Conservation (phyloP, 1,140 invertebrate species). For the Periplaneta americana region DNA sequence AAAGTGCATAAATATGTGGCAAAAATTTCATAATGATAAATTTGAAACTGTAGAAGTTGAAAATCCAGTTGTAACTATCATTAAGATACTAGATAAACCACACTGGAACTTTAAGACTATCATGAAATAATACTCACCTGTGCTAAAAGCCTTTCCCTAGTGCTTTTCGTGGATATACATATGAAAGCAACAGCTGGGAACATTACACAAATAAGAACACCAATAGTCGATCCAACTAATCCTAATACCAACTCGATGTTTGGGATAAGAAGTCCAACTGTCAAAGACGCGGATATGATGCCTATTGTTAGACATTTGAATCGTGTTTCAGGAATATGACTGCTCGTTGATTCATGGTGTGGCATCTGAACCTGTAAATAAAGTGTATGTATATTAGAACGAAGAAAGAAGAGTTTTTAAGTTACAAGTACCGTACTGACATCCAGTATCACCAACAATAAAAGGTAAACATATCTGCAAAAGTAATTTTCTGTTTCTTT, state of each 20-base stretch:
- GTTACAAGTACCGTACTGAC: too few species aligned
- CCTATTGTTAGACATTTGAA: conserved; percentile 74
- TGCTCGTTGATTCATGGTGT: conserved; percentile 44
- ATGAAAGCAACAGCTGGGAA: conserved; percentile 72
- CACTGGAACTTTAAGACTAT: background rate
- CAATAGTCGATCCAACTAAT: conserved; percentile 89
- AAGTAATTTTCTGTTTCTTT: too few species aligned
- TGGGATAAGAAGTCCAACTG: conserved; percentile 71
- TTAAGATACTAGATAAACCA: background rate
- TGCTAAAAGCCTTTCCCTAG: conserved; percentile 38
- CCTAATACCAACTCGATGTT: conserved; percentile 91
- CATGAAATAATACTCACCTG: conserved; percentile 32
- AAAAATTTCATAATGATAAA: too few species aligned
- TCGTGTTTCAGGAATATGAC: conserved; percentile 69
- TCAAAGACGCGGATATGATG: conserved; percentile 69
- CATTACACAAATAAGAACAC: conserved; percentile 88
- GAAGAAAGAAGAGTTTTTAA: too few species aligned
- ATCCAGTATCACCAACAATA: too few species aligned
- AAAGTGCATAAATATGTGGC: too few species aligned
- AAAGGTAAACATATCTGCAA: too few species aligned
- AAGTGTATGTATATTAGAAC: too few species aligned
- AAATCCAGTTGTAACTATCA: too few species aligned
- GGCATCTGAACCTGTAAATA: conserved; percentile 30
- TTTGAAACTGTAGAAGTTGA: too few species aligned
- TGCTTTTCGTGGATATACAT: conserved; percentile 38